These are phyloP conservation scores for Invenusta paracnida DNA, from an alignment of 2,888 invertebrate species.

Conservation along the genomic window DNA sequence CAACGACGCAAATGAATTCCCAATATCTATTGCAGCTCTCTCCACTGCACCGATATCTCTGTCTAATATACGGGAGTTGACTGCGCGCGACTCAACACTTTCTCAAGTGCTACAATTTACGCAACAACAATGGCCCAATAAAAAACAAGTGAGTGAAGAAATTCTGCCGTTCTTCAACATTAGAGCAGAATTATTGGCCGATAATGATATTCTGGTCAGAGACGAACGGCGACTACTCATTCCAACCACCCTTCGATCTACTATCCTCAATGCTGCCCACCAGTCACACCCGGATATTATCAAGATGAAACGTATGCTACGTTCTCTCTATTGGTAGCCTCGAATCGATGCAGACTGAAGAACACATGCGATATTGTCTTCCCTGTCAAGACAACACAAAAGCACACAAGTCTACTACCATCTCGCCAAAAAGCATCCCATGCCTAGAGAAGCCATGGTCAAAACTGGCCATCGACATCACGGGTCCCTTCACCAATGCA, in stretches of 20 bases:
- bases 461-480: not conserved
- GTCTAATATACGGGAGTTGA: too few species aligned
- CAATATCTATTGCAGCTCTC: too few species aligned
- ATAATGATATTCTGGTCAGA: not conserved
- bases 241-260: not conserved
- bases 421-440: not conserved
- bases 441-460: not conserved
- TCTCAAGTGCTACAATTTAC: too few species aligned
- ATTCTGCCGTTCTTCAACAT: not conserved
- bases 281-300: not conserved
- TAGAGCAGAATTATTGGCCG: not conserved
- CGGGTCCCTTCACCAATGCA: not conserved
- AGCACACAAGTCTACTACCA: not conserved
- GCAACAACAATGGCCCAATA: not conserved
- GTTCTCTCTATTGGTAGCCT: not conserved
- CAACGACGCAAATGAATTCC: too few species aligned
- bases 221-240: not conserved
- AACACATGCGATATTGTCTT: not conserved
- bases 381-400: not conserved
- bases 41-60: too few species aligned
- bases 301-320: not conserved
- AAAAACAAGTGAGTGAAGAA: not conserved
- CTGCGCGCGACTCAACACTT: too few species aligned
- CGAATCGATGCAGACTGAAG: not conserved
- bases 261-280: not conserved